Base-by-base conservation (phyloP, 2,113 vertebrate species). In the Varanus salvator region DNA sequence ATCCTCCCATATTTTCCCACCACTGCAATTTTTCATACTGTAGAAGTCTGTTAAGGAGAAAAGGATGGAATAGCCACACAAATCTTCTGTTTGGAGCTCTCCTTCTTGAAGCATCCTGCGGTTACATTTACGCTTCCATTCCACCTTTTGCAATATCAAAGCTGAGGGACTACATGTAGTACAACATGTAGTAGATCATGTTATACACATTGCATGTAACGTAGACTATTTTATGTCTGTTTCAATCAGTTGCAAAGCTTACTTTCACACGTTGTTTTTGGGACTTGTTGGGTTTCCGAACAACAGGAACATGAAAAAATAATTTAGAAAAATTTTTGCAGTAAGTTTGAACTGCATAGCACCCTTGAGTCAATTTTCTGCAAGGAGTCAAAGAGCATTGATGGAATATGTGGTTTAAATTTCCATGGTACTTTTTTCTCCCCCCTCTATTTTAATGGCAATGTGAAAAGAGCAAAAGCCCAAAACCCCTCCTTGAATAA, bases 331-430 rank as follows among this genome's bases (percentile, higher is more conserved):
- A 91, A 81, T 92, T 94, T 96, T 96, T 93, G 91, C 93, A 95
- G 87, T 90, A 77, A 89, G 88, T 50, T 9, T 87, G 93, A 96
- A 94, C 93, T 95, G 75, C 38, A 87, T 92, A 94, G 92, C 90
- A 82, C 92, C 93, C 54, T 90, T 90, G 92, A 95, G 92, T 93
- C 89, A 87, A 93, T 96, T 97, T 97, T 96, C 96, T 96, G 96
- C 87, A 87, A 90, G 90, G 87, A 94, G 91, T 96, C 91, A 96
- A 95, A 94, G 90, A 94, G 93, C 90, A 89, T 48, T 38, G 34
- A 88, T 93, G 68, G 21, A 29, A 95, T 88, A 93, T 90, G 90
- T 93, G 92, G 92, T 94, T 94, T 93, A 84, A 83, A 84, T 12
- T 68, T 91, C 80, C 64, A 50, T 27, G 19, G 88, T 88, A 91